phyloP scores from a whole-genome alignment of 2,797 vertebrate genomes.

The Liparis tanakae region DNA sequence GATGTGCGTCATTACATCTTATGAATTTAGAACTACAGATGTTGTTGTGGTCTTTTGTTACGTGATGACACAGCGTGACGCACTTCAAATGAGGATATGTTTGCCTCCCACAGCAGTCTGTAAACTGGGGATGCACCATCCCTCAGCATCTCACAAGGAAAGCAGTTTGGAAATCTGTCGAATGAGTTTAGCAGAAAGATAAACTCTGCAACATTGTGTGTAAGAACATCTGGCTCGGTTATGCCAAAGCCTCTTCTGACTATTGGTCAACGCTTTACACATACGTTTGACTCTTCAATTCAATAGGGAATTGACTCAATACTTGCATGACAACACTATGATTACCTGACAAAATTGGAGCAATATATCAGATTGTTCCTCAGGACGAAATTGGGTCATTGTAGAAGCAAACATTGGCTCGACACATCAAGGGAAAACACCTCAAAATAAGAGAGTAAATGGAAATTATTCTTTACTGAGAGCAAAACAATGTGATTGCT shows the following conservation, averaged over 20 bases:
- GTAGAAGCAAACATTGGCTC: constrained; percentile 27
- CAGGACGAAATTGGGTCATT: constrained; percentile 31
- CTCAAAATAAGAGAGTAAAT: constrained; percentile 16
- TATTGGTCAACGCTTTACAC: neutral
- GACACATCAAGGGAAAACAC: constrained; percentile 21
- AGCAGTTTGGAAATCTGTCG: constrained; percentile 22
- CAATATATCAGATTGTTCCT: constrained; percentile 25
- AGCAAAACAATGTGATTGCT: constrained; percentile 20
- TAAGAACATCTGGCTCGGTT: neutral
- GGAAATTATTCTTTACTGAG: neutral
- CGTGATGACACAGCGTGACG: neutral
- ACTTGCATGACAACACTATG: constrained; percentile 22
- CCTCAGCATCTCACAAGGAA: constrained; percentile 13
- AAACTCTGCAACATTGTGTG: constrained; percentile 6
- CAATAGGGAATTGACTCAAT: constrained; percentile 21
- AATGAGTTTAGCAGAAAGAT: constrained; percentile 11
- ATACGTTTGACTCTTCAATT: constrained; percentile 18
- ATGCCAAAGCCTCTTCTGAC: constrained; percentile 1
- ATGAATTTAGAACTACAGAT: constrained; percentile 7
- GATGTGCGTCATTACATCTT: constrained; percentile 11
- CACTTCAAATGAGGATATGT: constrained; percentile 19
- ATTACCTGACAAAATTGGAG: constrained; percentile 38
- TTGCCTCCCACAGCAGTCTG: constrained; percentile 24
- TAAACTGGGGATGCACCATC: constrained; percentile 29
- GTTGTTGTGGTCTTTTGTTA: constrained; percentile 27